Evolutionary conservation across 92 coral and sea anemone species (phyloP), one percentile per base, ranked within the genome.

Genomic region (Epizoanthus fatuus): DNA sequence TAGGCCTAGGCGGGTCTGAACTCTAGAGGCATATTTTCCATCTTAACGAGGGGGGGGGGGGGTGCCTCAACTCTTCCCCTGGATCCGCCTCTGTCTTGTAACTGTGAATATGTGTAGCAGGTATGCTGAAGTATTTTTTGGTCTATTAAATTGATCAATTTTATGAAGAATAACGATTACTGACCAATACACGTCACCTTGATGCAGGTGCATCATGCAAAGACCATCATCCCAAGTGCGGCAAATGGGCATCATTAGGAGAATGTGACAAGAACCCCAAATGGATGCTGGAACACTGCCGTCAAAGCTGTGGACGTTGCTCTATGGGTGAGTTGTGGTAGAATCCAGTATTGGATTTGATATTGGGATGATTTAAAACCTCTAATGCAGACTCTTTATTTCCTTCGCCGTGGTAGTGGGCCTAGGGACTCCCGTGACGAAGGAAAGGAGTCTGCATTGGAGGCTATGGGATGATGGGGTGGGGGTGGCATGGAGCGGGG

Each of bases 221-320:
- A 59, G 82, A 77, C n/a, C 82, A 77, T 60, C 82, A 77, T 60
- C 82, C 82, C 11, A 77, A 77, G 47, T 77, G 82, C 5, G 14
- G 16, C 70, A 77, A 39, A 47, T 77, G 82, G 82, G 69, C 82
- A 17, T 77, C 82, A 38, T 39, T 32, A 19, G 82, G 82, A 59
- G 82, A 77, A 40, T 77, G 82, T 60, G 57, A 77, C n/a, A 77
- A 77, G 15, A 77, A 77, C 44, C 82, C 82, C 13, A 44, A 77
- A 38, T 77, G 82, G 82, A 77, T 77, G 82, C 37, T 60, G 16
- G 82, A 77, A n/a, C 82, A 77, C 6, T 77, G 82, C 29, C 62
- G 29, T 40, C 69, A 77, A 22, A 77, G 82, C 57, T 77, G 82
- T 42, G 82, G 82, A 42, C 62, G 63, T 6, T 77, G 82, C 11